Conservation (phyloP, 1,140 invertebrate species). For the Holotrichia oblita region DNA sequence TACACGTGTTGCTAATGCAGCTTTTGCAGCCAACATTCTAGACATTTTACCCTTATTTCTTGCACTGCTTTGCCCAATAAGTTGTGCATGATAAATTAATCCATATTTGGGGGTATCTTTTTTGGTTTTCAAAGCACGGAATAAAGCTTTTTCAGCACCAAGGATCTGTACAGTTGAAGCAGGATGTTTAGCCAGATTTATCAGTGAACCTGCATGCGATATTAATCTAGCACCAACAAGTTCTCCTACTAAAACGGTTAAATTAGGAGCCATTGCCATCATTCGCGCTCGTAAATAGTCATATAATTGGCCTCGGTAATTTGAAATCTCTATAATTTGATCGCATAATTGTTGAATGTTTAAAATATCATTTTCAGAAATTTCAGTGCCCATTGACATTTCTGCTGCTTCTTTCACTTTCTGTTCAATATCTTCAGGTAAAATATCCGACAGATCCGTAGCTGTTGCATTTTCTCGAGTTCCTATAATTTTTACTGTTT, state of each 20-base stretch:
- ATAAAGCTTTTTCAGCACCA: too few relatives aligned
- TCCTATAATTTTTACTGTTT: constrained; percentile 89
- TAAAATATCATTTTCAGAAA: constrained; percentile 93
- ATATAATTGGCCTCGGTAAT: constrained; percentile 80
- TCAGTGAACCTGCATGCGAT: constrained; percentile 95
- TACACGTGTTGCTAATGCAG: constrained; percentile 89
- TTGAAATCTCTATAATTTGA: constrained; percentile 92
- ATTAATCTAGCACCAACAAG: constrained; percentile 95
- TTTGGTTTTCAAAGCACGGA: constrained; percentile 95
- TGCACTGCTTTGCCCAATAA: constrained; percentile 87
- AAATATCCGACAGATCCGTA: constrained; percentile 90
- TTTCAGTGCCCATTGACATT: constrained; percentile 99
- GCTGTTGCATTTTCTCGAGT: constrained; percentile 84
- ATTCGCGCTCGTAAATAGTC: constrained; percentile 97
- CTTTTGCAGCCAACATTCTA: constrained; percentile 96
- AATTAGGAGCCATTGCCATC: constrained; percentile 97
- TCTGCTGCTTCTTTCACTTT: constrained; percentile 96
- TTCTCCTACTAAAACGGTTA: constrained; percentile 95
- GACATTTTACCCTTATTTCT: constrained; percentile 97
- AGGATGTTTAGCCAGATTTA: too few relatives aligned
- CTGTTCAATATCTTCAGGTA: constrained; percentile 91
- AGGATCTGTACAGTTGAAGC: constrained; percentile 95
- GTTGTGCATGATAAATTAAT: constrained; percentile 97
- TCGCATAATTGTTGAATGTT: constrained; percentile 94
- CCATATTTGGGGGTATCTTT: too few relatives aligned